Percentiles rank a stretch among this genome's conserved stretches.
phyloP scores from a whole-genome alignment of 2,797 vertebrate genomes.

The Neosilurus hyrtlii region DNA sequence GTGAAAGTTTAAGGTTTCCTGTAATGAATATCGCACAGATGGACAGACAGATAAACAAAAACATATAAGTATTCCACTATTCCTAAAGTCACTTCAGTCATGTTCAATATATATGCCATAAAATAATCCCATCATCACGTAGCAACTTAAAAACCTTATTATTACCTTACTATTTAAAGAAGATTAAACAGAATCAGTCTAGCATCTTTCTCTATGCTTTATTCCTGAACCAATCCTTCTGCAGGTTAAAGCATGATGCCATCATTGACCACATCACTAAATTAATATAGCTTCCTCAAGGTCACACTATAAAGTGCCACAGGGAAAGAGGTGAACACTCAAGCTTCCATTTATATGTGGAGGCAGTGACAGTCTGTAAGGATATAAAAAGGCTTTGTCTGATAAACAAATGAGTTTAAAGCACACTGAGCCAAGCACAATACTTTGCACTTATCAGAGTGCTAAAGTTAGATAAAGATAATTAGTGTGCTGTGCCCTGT shows the following conservation, averaged over 20 bases:
- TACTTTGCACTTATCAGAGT: slow-evolving; percentile 54
- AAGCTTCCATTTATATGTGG: slow-evolving; percentile 52
- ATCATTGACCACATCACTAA: slow-evolving; percentile 16
- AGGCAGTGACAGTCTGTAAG: slow-evolving; percentile 52
- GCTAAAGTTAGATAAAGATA: slow-evolving; percentile 59
- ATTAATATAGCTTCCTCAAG: slow-evolving; percentile 41
- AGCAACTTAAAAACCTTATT: background rate
- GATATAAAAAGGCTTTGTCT: slow-evolving; percentile 64
- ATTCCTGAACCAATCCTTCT: slow-evolving; percentile 29
- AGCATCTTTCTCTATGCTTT: slow-evolving; percentile 8
- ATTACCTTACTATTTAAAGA: background rate
- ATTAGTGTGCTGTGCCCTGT: slow-evolving; percentile 52
- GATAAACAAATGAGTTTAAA: slow-evolving; percentile 65
- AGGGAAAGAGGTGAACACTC: slow-evolving; percentile 34
- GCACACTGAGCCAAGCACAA: slow-evolving; percentile 47
- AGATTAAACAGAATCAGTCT: slow-evolving; percentile 3
- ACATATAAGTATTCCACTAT: too few species aligned
- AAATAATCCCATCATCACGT: background rate
- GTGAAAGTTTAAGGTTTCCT: too few species aligned
- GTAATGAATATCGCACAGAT: background rate
- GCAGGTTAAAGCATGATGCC: slow-evolving; percentile 4
- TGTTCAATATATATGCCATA: too few species aligned
- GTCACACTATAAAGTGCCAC: slow-evolving; percentile 53
- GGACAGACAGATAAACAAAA: background rate
- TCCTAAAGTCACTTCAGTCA: too few species aligned